phyloP scores from a whole-genome alignment of 2,888 invertebrate genomes.

The Lomographa bimaculata region DNA sequence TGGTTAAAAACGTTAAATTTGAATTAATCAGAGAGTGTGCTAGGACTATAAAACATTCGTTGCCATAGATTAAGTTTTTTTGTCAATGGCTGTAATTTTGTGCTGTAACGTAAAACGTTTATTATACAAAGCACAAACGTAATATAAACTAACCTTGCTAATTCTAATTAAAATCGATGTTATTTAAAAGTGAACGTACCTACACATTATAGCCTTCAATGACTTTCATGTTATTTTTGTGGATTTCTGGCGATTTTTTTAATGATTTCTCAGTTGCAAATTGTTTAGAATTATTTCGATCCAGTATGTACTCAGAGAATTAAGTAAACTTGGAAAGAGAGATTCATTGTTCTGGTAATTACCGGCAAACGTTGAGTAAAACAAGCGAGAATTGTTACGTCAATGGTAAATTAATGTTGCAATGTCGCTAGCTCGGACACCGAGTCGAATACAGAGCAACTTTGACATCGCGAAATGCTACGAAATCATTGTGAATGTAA shows the following conservation, averaged over 20 bases:
- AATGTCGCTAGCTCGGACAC: constrained; percentile 40
- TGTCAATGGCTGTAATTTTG: no score
- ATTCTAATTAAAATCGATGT: background rate
- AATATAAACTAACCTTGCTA: no score
- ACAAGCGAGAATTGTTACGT: constrained; percentile 41
- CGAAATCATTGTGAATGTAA: constrained; percentile 36
- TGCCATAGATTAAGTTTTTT: constrained; percentile 39
- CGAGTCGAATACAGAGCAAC: constrained; percentile 46
- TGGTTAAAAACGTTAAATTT: constrained; percentile 53
- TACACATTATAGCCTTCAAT: background rate
- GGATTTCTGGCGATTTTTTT: background rate
- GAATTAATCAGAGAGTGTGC: constrained; percentile 26
- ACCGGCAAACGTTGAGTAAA: constrained; percentile 33
- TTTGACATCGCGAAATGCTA: constrained; percentile 36
- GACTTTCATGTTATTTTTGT: background rate
- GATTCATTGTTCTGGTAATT: constrained; percentile 34
- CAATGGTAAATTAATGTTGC: constrained; percentile 52
- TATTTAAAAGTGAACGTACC: constrained; percentile 14
- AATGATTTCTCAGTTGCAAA: no score
- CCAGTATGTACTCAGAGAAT: no score
- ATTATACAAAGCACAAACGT: background rate
- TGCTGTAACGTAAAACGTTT: background rate
- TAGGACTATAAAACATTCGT: constrained; percentile 30
- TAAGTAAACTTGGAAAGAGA: no score
- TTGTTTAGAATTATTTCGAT: no score